A percentile compares a stretch with the other conserved stretches of the same genome.
Conservation (phyloP, 2,888 invertebrate species). For the Limnephilus auricula region DNA sequence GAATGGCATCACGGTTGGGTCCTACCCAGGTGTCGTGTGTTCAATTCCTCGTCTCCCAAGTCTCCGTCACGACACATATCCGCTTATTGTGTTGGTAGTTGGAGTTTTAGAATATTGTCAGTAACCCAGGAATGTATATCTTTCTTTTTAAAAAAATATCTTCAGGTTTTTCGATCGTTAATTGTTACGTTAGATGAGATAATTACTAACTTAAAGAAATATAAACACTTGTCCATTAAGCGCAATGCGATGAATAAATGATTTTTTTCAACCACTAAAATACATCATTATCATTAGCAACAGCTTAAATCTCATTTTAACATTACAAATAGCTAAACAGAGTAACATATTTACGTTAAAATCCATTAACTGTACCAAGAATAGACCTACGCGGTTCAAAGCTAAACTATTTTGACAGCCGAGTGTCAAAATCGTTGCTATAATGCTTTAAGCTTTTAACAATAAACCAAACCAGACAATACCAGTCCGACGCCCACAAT, state of each 20-base stretch:
- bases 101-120: no score
- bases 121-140: no score
- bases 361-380: background rate
- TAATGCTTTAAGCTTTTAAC: background rate
- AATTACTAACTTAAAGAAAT: background rate
- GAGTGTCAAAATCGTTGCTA: background rate
- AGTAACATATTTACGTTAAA: background rate
- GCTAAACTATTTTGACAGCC: background rate
- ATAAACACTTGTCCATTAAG: background rate
- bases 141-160: no score
- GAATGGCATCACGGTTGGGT: no score
- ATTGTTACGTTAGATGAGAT: background rate
- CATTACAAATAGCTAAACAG: background rate
- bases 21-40: no score
- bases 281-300: conserved; percentile 16
- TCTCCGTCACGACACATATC: no score
- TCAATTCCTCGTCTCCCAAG: no score
- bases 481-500: background rate
- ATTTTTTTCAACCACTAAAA: background rate
- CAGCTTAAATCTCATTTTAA: background rate
- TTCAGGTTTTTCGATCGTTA: no score
- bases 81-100: no score
- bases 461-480: background rate
- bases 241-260: background rate
- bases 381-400: background rate